These are phyloP conservation scores for Ophthalmolycus amberensis DNA, from an alignment of 2,113 vertebrate species.

Conservation along the genomic window DNA sequence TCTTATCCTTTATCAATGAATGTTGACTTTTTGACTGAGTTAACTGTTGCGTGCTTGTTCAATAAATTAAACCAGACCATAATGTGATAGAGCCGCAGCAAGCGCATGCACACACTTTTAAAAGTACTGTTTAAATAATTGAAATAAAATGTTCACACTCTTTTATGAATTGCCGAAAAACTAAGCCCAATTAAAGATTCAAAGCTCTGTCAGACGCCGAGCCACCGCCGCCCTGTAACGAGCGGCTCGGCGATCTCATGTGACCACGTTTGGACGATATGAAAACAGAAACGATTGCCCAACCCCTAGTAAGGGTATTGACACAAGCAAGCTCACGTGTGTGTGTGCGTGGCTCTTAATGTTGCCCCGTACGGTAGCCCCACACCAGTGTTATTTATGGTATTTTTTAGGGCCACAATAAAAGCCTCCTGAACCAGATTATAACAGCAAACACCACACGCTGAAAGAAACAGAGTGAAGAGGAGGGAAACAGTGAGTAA, in stretches of 20 bases:
- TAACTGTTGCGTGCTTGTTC: not conserved
- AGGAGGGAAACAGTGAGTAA: constrained; percentile 35
- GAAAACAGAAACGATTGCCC: not conserved
- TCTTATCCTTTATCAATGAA: not conserved
- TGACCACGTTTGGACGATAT: not conserved
- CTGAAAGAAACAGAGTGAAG: constrained; percentile 29
- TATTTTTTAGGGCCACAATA: constrained; percentile 44
- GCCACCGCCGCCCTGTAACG: not conserved
- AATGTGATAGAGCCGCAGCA: not conserved
- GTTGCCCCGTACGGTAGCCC: not conserved
- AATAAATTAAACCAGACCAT: not conserved
- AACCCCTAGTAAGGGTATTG: not conserved
- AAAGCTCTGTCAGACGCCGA: not conserved
- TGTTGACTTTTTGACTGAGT: not conserved
- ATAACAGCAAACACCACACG: constrained; percentile 20
- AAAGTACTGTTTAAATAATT: constrained; percentile 1
- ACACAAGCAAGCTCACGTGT: not conserved
- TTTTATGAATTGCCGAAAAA: not conserved
- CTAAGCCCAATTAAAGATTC: not conserved
- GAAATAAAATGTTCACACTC: not conserved
- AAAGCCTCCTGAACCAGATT: constrained; percentile 36
- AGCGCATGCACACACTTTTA: not conserved
- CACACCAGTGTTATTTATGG: constrained; percentile 16
- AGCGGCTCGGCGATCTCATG: not conserved
- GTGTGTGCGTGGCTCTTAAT: not conserved